phyloP scores from a whole-genome alignment of 1,140 invertebrate species.

The Brachionus rubens region DNA sequence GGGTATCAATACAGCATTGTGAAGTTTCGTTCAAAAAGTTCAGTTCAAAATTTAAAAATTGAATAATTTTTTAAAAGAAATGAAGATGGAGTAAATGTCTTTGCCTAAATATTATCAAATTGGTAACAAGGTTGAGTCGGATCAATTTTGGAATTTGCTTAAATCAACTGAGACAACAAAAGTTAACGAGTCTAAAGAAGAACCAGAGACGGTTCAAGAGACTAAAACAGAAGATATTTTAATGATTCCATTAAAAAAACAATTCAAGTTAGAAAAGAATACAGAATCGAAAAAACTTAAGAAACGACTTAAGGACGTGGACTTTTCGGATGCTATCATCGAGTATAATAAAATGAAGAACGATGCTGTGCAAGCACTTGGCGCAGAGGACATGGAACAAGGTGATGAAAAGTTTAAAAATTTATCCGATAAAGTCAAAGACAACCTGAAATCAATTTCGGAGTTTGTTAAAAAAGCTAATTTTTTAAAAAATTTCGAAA shows the following conservation, averaged over 20 bases:
- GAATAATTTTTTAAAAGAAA: too few relatives aligned
- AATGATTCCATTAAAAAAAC: constrained; percentile 35
- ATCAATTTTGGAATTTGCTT: constrained; percentile 18
- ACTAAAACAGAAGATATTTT: not conserved
- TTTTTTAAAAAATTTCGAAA: not conserved
- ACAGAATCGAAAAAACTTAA: not conserved
- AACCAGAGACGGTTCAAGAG: not conserved
- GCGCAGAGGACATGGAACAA: not conserved
- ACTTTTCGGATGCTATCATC: constrained; percentile 28
- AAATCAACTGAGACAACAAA: not conserved
- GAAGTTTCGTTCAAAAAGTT: too few relatives aligned
- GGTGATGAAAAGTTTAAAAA: constrained; percentile 7
- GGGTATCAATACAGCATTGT: too few relatives aligned
- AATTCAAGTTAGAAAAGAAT: constrained; percentile 30
- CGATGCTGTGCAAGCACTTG: not conserved
- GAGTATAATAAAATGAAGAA: constrained; percentile 27
- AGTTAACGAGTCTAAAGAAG: not conserved
- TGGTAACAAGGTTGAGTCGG: not conserved
- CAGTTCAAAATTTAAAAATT: too few relatives aligned
- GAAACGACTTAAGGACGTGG: constrained; percentile 1
- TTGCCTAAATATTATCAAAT: constrained; percentile 33
- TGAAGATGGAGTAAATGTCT: too few relatives aligned
- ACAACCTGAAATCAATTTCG: constrained; percentile 11
- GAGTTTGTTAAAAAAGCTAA: constrained; percentile 29
- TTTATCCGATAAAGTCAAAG: constrained; percentile 34